These are phyloP conservation scores for Eumaeus atala DNA, from an alignment of 1,140 invertebrate species.

Conservation along the genomic window DNA sequence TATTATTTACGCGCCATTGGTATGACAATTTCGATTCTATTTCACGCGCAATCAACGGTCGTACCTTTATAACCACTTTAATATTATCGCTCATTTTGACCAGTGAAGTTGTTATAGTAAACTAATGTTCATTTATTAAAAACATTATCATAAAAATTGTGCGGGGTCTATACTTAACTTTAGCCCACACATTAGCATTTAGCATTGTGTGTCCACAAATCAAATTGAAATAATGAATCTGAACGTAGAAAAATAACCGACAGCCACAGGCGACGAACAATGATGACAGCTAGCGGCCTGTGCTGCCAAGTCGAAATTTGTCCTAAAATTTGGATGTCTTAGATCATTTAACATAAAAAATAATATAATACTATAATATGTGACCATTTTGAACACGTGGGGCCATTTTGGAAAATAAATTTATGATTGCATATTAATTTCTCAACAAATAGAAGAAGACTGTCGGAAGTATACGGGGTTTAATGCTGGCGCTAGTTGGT, in stretches of 20 bases:
- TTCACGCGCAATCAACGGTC: slow-evolving; percentile 81
- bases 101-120: slow-evolving; percentile 5
- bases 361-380: no score
- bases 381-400: no score
- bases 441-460: no score
- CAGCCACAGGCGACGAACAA: neutral
- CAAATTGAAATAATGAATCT: neutral
- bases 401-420: no score
- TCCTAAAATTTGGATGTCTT: slow-evolving; percentile 1
- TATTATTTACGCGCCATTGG: slow-evolving; percentile 78
- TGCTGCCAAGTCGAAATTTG: neutral
- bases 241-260: slow-evolving; percentile 24
- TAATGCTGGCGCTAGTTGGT: no score
- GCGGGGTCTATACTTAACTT: neutral
- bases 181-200: neutral
- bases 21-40: slow-evolving; percentile 74
- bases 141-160: neutral
- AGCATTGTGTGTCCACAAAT: neutral
- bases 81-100: slow-evolving; percentile 76
- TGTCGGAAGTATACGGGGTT: no score
- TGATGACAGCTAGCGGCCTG: neutral
- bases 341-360: no score
- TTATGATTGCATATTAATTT: no score
- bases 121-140: neutral
- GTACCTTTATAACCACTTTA: slow-evolving; percentile 83